phyloP scores from a whole-genome alignment of 1,140 invertebrate species.

The Aphaenogaster floridana region DNA sequence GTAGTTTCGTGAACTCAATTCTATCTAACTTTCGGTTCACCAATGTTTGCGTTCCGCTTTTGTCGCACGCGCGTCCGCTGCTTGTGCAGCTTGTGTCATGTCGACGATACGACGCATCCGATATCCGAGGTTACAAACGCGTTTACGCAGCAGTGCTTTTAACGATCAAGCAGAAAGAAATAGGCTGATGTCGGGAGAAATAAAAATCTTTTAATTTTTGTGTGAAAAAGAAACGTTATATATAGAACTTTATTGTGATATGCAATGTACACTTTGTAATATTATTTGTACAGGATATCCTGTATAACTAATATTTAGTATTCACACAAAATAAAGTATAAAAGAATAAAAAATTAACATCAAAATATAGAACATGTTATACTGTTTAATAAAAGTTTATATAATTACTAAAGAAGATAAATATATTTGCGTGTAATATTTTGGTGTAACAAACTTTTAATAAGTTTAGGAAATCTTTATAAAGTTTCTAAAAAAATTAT shows the following conservation, averaged over 20 bases:
- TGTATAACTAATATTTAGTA: background rate
- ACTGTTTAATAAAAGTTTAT: background rate
- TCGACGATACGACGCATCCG: constrained; percentile 11
- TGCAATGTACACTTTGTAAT: background rate
- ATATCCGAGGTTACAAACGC: constrained; percentile 26
- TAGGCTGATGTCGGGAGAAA: background rate
- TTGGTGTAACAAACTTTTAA: background rate
- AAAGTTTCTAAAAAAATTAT: background rate
- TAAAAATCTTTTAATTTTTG: constrained; percentile 22
- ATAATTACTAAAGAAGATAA: background rate
- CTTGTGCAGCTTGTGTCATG: background rate
- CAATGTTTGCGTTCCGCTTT: constrained; percentile 55
- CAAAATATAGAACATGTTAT: background rate
- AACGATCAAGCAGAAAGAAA: background rate
- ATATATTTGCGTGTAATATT: background rate
- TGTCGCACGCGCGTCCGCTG: constrained; percentile 6
- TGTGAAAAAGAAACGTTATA: background rate
- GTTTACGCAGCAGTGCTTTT: constrained; percentile 29
- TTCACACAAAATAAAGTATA: background rate
- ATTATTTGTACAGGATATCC: background rate
- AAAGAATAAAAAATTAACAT: background rate
- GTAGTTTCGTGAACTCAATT: constrained; percentile 47
- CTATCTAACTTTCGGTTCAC: constrained; percentile 45
- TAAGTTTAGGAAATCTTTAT: background rate
- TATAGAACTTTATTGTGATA: background rate